Percentiles rank a stretch among this genome's conserved stretches.
These are phyloP conservation scores for Stomatorhinus walkeri DNA, from an alignment of 2,797 vertebrate genomes.

Conservation along the genomic window DNA sequence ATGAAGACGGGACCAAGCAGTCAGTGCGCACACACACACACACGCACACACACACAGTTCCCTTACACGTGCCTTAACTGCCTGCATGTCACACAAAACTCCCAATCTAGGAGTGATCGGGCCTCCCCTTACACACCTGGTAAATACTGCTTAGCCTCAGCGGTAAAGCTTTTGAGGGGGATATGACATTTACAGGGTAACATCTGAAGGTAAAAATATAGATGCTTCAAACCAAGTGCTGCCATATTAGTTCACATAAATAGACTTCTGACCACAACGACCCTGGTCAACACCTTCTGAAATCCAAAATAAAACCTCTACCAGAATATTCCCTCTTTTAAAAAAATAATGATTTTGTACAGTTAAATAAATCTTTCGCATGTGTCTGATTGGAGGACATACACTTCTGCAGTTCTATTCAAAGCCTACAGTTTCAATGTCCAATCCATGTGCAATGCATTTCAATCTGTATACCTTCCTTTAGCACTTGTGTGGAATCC, in stretches of 20 bases:
- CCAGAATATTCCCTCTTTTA: constrained; percentile 25
- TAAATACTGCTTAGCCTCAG: neutral
- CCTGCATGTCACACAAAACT: neutral
- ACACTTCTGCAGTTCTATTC: neutral
- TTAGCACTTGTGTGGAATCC: neutral
- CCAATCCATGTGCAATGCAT: neutral
- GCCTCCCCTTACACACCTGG: neutral
- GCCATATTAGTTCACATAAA: constrained; percentile 1
- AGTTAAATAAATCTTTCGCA: constrained; percentile 16
- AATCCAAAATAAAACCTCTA: constrained; percentile 24
- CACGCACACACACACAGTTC: neutral
- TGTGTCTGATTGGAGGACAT: neutral
- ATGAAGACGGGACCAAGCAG: neutral
- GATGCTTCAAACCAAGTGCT: neutral
- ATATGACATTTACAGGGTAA: neutral
- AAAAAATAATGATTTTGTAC: constrained; percentile 27
- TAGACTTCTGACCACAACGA: constrained; percentile 2
- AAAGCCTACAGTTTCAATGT: neutral
- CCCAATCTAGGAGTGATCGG: neutral
- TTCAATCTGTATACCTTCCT: neutral
- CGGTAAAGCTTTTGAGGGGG: neutral
- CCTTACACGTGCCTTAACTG: neutral
- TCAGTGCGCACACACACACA: neutral
- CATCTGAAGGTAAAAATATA: constrained; percentile 9
- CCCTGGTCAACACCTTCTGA: neutral